Evolutionary conservation across 1,140 invertebrate species (phyloP).

Genomic region (Temnothorax curvispinosus): DNA sequence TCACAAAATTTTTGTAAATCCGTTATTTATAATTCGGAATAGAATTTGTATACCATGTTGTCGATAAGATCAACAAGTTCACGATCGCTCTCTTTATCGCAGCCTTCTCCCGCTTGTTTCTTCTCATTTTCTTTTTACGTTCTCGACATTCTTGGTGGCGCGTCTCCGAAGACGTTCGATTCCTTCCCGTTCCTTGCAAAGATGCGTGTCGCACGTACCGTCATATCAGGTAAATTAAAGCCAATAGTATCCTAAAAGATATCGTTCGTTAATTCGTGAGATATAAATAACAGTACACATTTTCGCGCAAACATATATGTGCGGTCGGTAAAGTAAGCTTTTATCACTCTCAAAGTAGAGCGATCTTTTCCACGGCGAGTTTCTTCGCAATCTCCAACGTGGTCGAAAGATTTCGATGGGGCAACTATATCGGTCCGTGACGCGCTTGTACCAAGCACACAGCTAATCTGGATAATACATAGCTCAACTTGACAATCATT

Average conservation of each 20-base stretch:
- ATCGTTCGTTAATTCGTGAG: neutral
- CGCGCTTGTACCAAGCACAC: constrained; percentile 94
- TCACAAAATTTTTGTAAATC: too few relatives aligned
- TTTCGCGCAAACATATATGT: neutral
- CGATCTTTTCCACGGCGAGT: constrained; percentile 86
- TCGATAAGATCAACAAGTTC: too few relatives aligned
- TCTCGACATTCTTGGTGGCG: too few relatives aligned
- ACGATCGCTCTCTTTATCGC: too few relatives aligned
- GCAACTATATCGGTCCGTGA: constrained; percentile 91
- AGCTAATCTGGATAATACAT: constrained; percentile 89
- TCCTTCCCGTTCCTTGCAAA: too few relatives aligned
- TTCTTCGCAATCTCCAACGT: constrained; percentile 89
- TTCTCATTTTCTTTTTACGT: too few relatives aligned
- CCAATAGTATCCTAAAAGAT: constrained; percentile 89
- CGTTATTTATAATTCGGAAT: too few relatives aligned
- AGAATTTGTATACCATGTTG: too few relatives aligned
- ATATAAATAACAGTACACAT: constrained; percentile 2
- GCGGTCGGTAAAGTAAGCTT: constrained; percentile 1
- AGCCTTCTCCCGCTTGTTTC: too few relatives aligned
- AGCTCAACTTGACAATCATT: constrained; percentile 90
- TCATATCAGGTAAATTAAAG: constrained; percentile 86
- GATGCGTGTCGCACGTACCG: too few relatives aligned
- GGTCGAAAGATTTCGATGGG: constrained; percentile 89
- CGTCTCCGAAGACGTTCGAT: too few relatives aligned
- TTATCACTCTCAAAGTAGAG: constrained; percentile 87